These are phyloP conservation scores for Ashinkailepas kermadecensis DNA, from an alignment of 2,888 invertebrate genomes.

Conservation along the genomic window DNA sequence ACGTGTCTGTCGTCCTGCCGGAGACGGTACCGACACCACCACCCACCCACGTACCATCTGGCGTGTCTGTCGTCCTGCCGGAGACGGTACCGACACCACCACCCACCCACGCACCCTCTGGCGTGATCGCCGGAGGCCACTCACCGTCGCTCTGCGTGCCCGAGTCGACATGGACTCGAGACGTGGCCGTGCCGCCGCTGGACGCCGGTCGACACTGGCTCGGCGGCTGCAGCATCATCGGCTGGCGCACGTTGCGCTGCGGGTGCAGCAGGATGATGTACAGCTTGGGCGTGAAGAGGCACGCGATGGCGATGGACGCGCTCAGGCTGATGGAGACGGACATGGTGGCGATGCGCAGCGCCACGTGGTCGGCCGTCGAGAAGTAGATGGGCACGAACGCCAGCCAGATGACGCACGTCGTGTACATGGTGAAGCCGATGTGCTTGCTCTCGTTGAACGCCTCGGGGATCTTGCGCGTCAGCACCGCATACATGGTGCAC, in stretches of 20 bases:
- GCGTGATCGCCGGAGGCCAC: no score
- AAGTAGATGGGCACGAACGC: constrained; percentile 97
- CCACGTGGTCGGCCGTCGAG: constrained; percentile 69
- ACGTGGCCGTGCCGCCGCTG: constrained; percentile 18
- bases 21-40: no score
- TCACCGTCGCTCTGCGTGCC: constrained; percentile 31
- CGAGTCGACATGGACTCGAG: constrained; percentile 28
- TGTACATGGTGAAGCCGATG: constrained; percentile 99
- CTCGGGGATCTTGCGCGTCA: constrained; percentile 93
- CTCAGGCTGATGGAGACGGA: constrained; percentile 90
- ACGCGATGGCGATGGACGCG: constrained; percentile 85
- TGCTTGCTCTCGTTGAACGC: constrained; percentile 98
- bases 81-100: no score
- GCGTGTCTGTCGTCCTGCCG: no score
- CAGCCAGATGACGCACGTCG: constrained; percentile 95
- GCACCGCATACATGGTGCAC: constrained; percentile 92
- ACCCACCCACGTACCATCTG: no score
- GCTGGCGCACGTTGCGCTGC: constrained; percentile 76
- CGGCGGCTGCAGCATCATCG: constrained; percentile 38
- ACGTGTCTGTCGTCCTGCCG: no score
- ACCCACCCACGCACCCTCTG: no score
- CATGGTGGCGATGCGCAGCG: constrained; percentile 83
- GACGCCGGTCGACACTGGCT: constrained; percentile 30
- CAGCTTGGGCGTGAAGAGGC: constrained; percentile 87
- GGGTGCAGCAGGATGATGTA: constrained; percentile 84